Base-by-base conservation (phyloP, 1,140 invertebrate species). In the Hestina assimilis region DNA sequence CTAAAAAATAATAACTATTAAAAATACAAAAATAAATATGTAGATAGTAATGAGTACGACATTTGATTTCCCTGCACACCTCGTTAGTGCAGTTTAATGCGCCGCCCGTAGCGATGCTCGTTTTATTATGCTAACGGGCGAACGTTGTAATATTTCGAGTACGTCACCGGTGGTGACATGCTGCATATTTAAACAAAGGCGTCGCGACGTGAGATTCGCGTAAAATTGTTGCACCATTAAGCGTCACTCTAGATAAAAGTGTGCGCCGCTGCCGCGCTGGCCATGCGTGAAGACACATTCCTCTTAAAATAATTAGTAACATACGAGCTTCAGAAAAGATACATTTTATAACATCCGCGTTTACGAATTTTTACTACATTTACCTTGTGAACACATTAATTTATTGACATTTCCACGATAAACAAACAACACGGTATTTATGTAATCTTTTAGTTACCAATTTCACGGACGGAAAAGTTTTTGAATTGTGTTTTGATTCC, bases 61-160 rank as follows among this genome's bases (percentile, higher is more conserved):
- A 75, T 83, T 75, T 81, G 74, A 83, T 83, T 79, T 75, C 66
- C 61, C 54, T 50, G 72, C 69, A 68, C 69, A 76, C 69, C 80
- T 87, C 76, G 76, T 85, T 85, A 87, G 77, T 72, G 73, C 69
- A 81, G 72, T 75, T 85, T 87, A 83, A 87, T 87, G 83, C 80
- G 72, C 46, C 72, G 80, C 79, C 76, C 64, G 76, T 63, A 78
- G 79, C 80, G 75, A 71, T 76, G 79, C 72, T 79, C 79, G 68
- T 82, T 76, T 79, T 81, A 87, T 87, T 85, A 87, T 85, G 80
- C 84, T 79, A 81, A 83, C 79, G 72, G 79, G 72, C 74, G 70
- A 63, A 67, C 75, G 78, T 75, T 83, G 75, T 83, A 83, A 83
- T 85, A 80, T 87, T 83, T 85, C 67, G 80, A 85, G 79, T 77